Percentiles rank a stretch among this genome's conserved stretches.
Conservation (phyloP, 2,113 vertebrate species). For the Megalops atlanticus region DNA sequence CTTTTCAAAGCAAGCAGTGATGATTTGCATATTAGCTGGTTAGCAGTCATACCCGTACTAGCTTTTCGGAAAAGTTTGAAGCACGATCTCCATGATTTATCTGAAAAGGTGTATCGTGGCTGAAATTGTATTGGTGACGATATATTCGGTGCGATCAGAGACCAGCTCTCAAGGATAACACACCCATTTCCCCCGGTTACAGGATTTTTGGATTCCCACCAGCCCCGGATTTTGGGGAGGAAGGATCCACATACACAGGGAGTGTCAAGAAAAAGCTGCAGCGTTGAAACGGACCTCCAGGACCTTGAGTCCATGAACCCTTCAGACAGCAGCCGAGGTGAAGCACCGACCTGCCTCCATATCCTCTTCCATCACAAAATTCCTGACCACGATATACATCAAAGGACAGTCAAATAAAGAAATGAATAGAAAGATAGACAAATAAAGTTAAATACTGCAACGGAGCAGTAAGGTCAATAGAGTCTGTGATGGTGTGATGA, state of each 20-base stretch:
- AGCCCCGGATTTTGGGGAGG: slow-evolving; percentile 64
- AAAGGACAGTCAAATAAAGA: not conserved
- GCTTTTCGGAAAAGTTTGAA: too few relatives aligned
- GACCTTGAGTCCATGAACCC: slow-evolving; percentile 66
- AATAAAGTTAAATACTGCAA: not conserved
- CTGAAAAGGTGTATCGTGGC: too few relatives aligned
- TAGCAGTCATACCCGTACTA: too few relatives aligned
- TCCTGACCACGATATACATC: too few relatives aligned
- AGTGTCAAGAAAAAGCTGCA: slow-evolving; percentile 73
- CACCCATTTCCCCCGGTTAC: not conserved
- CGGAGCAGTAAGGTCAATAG: not conserved
- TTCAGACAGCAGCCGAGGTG: slow-evolving; percentile 79
- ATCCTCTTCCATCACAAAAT: not conserved
- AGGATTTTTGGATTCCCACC: slow-evolving; percentile 65
- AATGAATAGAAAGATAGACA: not conserved
- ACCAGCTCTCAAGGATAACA: not conserved
- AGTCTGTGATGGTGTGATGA: not conserved
- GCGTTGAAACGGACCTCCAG: slow-evolving; percentile 79
- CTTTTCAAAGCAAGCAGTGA: too few relatives aligned
- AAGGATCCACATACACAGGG: slow-evolving; percentile 54
- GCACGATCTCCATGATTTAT: too few relatives aligned
- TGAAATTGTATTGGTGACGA: too few relatives aligned
- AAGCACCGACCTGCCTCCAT: not conserved
- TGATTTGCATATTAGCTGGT: too few relatives aligned
- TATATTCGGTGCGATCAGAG: too few relatives aligned